Evolutionary conservation across 2,113 vertebrate genomes (phyloP).

Genomic region (Gallinago media): DNA sequence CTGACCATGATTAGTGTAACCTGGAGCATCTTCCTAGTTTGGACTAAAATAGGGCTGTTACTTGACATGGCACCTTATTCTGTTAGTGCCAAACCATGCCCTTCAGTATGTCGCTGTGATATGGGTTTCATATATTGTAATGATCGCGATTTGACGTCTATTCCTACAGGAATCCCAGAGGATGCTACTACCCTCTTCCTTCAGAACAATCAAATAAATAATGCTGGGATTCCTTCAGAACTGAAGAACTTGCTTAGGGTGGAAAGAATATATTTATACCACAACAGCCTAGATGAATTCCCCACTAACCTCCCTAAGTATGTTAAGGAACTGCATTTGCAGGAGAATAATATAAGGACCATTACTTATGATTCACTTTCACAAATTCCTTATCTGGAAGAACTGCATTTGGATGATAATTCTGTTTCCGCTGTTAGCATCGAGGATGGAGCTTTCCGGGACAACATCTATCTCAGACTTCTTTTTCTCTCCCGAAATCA

Average conservation of each 20-base stretch:
- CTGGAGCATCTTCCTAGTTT: conserved; percentile 91
- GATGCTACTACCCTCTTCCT: conserved; percentile 98
- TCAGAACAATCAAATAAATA: conserved; percentile 99
- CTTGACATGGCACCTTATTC: conserved; percentile 88
- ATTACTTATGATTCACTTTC: conserved; percentile 95
- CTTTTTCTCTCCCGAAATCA: conserved; percentile 98
- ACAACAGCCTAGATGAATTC: conserved; percentile 98
- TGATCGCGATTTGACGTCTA: conserved; percentile 96
- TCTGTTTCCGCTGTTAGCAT: conserved; percentile 98
- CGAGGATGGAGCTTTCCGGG: conserved; percentile 95
- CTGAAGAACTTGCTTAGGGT: conserved; percentile 90
- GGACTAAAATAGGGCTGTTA: conserved; percentile 92
- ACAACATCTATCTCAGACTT: conserved; percentile 93
- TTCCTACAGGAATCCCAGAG: conserved; percentile 92
- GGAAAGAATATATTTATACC: conserved; percentile 98
- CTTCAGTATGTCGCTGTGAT: conserved; percentile 94
- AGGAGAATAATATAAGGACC: conserved; percentile 98
- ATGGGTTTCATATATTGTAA: conserved; percentile 99
- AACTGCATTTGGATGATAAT: conserved; percentile 98
- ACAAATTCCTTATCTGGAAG: conserved; percentile 96
- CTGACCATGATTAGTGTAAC: conserved; percentile 93
- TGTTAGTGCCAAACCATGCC: conserved; percentile 90
- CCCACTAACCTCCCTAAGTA: conserved; percentile 95
- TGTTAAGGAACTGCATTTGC: conserved; percentile 96
- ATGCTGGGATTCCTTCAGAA: conserved; percentile 94